These are phyloP conservation scores for Mormyrops attenuatus DNA, from an alignment of 2,797 vertebrate genomes.

Conservation along the genomic window DNA sequence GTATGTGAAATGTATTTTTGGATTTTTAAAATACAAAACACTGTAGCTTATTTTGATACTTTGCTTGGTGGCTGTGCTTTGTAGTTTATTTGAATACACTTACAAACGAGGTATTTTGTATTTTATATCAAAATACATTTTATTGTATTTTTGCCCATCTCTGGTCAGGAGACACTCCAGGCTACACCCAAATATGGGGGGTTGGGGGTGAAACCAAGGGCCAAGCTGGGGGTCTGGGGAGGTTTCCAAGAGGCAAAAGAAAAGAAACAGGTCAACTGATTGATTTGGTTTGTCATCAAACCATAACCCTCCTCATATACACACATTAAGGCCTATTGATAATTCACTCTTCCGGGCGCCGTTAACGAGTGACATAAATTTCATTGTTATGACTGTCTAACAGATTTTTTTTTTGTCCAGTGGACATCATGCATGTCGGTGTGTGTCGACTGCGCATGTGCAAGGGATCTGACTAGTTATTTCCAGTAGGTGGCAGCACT, in stretches of 20 bases:
- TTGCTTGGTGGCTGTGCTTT: not conserved
- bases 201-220: not conserved
- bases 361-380: not conserved
- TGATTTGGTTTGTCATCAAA: not conserved
- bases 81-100: not conserved
- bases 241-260: not conserved
- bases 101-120: not conserved
- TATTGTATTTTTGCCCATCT: not conserved
- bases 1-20: not conserved
- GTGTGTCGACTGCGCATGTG: not conserved
- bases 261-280: not conserved
- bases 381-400: not conserved
- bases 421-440: not conserved
- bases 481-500: not conserved
- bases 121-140: not conserved
- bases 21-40: not conserved
- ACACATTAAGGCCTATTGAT: not conserved
- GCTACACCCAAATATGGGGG: not conserved
- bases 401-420: not conserved
- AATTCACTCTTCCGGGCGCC: not conserved
- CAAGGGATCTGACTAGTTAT: not conserved
- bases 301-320: not conserved
- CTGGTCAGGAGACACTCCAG: not conserved
- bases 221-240: not conserved
- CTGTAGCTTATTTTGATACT: not conserved